These are phyloP conservation scores for Aurelia aurita DNA, from an alignment of 30 jellyfish, hydroid and myxozoan genomes.

Conservation along the genomic window DNA sequence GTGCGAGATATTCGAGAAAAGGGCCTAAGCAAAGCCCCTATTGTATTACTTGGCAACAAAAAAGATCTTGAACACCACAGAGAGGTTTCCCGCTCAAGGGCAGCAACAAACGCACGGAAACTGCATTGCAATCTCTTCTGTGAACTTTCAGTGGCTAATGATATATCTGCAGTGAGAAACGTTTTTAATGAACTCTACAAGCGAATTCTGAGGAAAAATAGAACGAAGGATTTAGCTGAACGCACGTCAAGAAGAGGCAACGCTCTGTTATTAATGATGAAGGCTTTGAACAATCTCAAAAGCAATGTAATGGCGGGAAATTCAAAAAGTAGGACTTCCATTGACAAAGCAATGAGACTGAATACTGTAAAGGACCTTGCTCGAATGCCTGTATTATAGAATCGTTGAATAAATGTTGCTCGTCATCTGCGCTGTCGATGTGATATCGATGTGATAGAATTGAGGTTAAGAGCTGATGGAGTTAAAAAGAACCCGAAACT, in stretches of 20 bases:
- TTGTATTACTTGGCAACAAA: conserved; percentile 68
- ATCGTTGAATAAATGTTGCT: too few relatives aligned
- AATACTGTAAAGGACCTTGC: conserved; percentile 35
- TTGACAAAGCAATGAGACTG: conserved; percentile 43
- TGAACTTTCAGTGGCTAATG: conserved; percentile 87
- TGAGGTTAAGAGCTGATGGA: too few relatives aligned
- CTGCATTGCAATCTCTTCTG: conserved; percentile 62
- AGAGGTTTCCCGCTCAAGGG: conserved; percentile 69
- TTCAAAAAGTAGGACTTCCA: conserved; percentile 10
- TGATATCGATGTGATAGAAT: too few relatives aligned
- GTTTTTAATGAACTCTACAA: conserved; percentile 64
- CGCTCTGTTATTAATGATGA: conserved; percentile 52
- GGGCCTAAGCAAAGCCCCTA: conserved; percentile 50
- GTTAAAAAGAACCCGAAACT: too few relatives aligned
- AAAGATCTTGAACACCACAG: conserved; percentile 63
- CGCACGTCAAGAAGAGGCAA: conserved; percentile 45
- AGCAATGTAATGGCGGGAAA: conserved; percentile 32
- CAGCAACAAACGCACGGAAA: conserved; percentile 55
- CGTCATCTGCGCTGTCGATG: too few relatives aligned
- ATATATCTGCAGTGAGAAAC: conserved; percentile 68
- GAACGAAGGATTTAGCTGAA: conserved; percentile 21
- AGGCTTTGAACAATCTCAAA: conserved; percentile 47
- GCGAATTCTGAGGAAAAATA: conserved; percentile 41
- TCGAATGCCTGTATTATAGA: conserved; percentile 48
- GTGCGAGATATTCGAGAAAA: conserved; percentile 63